These are phyloP conservation scores for Zaprionus africanus DNA, from an alignment of 1,140 invertebrate species.

Conservation along the genomic window DNA sequence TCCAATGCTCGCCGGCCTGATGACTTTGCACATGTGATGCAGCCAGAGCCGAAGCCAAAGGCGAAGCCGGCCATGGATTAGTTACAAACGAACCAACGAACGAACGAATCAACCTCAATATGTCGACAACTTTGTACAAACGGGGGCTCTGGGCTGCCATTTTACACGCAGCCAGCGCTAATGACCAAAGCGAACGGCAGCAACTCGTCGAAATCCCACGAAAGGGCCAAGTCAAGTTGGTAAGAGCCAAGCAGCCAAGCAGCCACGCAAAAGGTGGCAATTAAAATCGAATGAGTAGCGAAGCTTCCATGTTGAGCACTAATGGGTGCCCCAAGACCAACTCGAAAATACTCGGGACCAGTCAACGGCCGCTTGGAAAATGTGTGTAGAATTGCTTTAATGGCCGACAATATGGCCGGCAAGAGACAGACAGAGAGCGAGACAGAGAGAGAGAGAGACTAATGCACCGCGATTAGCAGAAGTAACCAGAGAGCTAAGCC, in stretches of 20 bases:
- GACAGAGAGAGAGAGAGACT: constrained; percentile 27
- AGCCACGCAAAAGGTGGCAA: constrained; percentile 70
- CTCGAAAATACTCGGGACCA: constrained; percentile 12
- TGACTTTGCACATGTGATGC: constrained; percentile 81
- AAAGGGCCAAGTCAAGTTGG: constrained; percentile 61
- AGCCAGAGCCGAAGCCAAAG: constrained; percentile 32
- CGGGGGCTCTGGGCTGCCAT: constrained; percentile 61
- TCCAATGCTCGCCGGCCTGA: constrained; percentile 59
- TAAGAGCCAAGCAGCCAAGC: constrained; percentile 40
- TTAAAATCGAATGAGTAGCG: constrained; percentile 82
- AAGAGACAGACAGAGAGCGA: constrained; percentile 7
- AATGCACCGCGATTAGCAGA: constrained; percentile 59
- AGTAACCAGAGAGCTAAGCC: constrained; percentile 3
- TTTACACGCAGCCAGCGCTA: constrained; percentile 77
- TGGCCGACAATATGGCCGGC: constrained; percentile 80
- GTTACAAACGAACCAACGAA: constrained; percentile 76
- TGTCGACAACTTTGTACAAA: constrained; percentile 78
- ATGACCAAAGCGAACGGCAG: constrained; percentile 59
- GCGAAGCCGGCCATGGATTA: constrained; percentile 50
- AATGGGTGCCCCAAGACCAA: constrained; percentile 64
- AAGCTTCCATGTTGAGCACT: constrained; percentile 82
- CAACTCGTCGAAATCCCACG: constrained; percentile 64
- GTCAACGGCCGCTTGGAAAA: constrained; percentile 55
- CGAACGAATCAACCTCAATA: constrained; percentile 78
- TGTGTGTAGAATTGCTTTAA: constrained; percentile 82